Evolutionary conservation across 2,888 invertebrate genomes (phyloP), one percentile per base, ranked within the genome.

Genomic region (Steinernema scapterisci): DNA sequence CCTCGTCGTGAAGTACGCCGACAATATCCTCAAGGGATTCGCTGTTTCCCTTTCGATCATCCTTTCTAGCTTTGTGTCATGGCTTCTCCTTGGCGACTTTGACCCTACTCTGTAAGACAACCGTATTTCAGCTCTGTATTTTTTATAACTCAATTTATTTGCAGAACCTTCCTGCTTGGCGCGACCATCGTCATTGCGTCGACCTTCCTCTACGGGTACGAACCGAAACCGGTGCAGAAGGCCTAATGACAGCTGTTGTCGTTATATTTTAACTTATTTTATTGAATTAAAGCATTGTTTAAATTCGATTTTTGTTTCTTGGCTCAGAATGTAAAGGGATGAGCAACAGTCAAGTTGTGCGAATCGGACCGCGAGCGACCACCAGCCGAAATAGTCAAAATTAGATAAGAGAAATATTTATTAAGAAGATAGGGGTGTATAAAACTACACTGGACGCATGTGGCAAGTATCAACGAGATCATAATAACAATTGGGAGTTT

Each of bases 11-110:
- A 91, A 91, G 83, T 91, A 90, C 82, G 90, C 90, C 3, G 91
- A 91, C 83, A 91, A 91, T 81, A 90, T 90, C 79, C 83, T 90
- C 56, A 90, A 90, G 82, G 90, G 90, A 13, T 90, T 90, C 83
- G 91, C 91, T n/a, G 89, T 90, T 16, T 89, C 90, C 1, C 83
- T 90, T 45, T 90, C 90, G 13, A 91, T 90, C 73, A 87, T 91
- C 45, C 81, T 90, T 21, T 90, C 90, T 1, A 88, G 89, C 25
- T 76, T 90, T 70, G 84, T 88, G 56, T 91, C 90, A 0, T 89
- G 89, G 84, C 85, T 86, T 73, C 78, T 90, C 71, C 83, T 91
- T 23, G 86, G 86, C n/a, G 90, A 90, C 81, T 88, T 90, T 73
- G 81, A 81, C 6, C 89, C 89, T n/a, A 84, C 88, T 0, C 77